A percentile compares a stretch with the other conserved stretches of the same genome.
Conservation (phyloP, 2,888 invertebrate genomes). For the Thymelicus lineola region DNA sequence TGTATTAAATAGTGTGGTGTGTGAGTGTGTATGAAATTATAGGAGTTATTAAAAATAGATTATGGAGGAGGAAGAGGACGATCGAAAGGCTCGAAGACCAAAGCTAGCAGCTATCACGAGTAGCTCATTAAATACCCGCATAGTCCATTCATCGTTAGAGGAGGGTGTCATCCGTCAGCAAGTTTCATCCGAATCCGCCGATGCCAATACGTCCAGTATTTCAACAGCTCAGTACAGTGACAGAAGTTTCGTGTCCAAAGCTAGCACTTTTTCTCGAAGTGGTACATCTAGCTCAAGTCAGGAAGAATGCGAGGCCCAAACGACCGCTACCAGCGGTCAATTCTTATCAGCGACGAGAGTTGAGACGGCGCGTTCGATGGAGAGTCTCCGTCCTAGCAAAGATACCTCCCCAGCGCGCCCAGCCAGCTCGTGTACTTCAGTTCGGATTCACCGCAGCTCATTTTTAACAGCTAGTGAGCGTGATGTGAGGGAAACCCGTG, state of each 20-base stretch:
- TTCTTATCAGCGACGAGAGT: conserved; percentile 83
- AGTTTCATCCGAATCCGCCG: conserved; percentile 85
- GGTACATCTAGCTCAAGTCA: conserved; percentile 89
- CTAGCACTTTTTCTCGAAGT: conserved; percentile 82
- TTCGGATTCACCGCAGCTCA: conserved; percentile 84
- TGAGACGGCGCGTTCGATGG: conserved; percentile 89
- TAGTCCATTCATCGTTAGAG: conserved; percentile 73
- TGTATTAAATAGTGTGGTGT: conserved; percentile 72
- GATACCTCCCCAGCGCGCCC: conserved; percentile 84
- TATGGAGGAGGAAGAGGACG: conserved; percentile 81
- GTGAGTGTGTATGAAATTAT: conserved; percentile 53
- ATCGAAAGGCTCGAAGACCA: conserved; percentile 66
- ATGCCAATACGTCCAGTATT: conserved; percentile 81
- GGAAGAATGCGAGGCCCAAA: conserved; percentile 87
- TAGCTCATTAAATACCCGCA: conserved; percentile 63
- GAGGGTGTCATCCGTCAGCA: conserved; percentile 69
- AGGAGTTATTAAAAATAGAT: conserved; percentile 50
- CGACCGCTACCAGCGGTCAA: conserved; percentile 77
- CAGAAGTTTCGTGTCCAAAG: conserved; percentile 81
- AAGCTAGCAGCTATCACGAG: conserved; percentile 68
- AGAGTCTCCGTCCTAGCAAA: conserved; percentile 86
- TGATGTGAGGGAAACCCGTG: conserved; percentile 88
- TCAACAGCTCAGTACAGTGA: conserved; percentile 78
- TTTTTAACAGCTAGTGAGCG: conserved; percentile 88
- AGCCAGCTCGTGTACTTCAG: conserved; percentile 78